Evolutionary conservation across 2,797 vertebrate genomes (phyloP), one percentile per base, ranked within the genome.

Genomic region (Tragopan temminckii): DNA sequence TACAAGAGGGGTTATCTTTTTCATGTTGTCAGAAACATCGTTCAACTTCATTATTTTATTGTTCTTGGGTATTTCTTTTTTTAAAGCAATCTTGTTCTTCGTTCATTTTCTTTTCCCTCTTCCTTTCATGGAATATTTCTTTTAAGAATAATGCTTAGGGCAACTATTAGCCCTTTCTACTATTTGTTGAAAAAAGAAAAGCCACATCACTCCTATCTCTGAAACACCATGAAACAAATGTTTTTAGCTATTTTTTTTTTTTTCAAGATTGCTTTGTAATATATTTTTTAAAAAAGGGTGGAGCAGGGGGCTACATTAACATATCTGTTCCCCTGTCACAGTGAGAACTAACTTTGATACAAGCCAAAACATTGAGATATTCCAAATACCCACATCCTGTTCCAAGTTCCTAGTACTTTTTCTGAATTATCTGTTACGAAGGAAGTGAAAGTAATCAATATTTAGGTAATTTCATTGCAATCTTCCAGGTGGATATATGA

Each of bases 1-100:
- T 91, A 90, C 58, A 94, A 90, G 66, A 90, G 38, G 64, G 89
- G 71, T 90, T 89, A 93, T 75, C 33, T 92, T 93, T 82, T 90
- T 77, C 61, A 11, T 77, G 50, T 80, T 87, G 52, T 57, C 48
- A 82, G 59, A 77, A 95, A 68, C 11, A 76, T 3, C 42, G 77
- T 24, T 70, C 91, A 90, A 42, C 5, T 84, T 24, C 42, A n/a
- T 77, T 80, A 77, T n/a, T 91, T 80, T 36, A 66, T n/a, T 55
- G 31, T 55, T n/a, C 6, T 55, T 20, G 18, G 25, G 29, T 53
- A 53, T n/a, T 55, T n/a, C 31, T 48, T 80, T 88, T 81, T 33
- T 89, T 77, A 33, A 74, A 76, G 31, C 48, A 71, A 62, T 50
- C 43, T 74, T 85, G 11, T 68, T 13, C 13, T 59, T 57, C 10